A percentile compares a stretch with the other conserved stretches of the same genome.
phyloP scores from a whole-genome alignment of 2,888 invertebrate species.

The Nomada goodeniana region DNA sequence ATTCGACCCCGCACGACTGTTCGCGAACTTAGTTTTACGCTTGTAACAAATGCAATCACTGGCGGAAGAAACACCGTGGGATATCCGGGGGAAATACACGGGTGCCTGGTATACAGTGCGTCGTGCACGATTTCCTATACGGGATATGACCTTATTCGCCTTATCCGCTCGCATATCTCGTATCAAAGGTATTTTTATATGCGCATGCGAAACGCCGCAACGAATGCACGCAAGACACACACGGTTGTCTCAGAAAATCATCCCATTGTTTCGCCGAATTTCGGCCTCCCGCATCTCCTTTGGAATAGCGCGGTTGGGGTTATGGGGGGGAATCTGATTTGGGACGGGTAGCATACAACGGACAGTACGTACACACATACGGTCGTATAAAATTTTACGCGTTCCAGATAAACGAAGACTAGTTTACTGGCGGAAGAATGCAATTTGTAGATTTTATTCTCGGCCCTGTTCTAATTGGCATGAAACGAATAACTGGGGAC shows the following conservation, averaged over 20 bases:
- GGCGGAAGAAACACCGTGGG: conserved; percentile 56
- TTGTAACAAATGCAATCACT: conserved; percentile 72
- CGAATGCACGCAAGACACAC: background rate
- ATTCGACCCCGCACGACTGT: conserved; percentile 59
- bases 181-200: conserved; percentile 53
- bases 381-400: background rate
- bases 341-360: background rate
- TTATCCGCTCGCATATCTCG: conserved; percentile 45
- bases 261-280: conserved; percentile 34
- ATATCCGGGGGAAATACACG: conserved; percentile 64
- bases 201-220: conserved; percentile 31
- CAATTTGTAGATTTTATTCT: too few species aligned
- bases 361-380: too few species aligned
- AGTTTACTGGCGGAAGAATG: background rate
- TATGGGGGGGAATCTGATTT: conserved; percentile 29
- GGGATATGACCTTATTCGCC: conserved; percentile 54
- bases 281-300: background rate
- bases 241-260: conserved; percentile 40
- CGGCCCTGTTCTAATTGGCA: too few species aligned
- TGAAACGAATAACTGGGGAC: too few species aligned
- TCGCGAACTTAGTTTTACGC: conserved; percentile 75
- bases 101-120: conserved; percentile 44
- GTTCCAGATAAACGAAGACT: background rate
- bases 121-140: conserved; percentile 59
- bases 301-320: background rate